A percentile compares a stretch with the other conserved stretches of the same genome.
Evolutionary conservation across 2,113 vertebrate species (phyloP).

Genomic region (Megaceryle maxima): DNA sequence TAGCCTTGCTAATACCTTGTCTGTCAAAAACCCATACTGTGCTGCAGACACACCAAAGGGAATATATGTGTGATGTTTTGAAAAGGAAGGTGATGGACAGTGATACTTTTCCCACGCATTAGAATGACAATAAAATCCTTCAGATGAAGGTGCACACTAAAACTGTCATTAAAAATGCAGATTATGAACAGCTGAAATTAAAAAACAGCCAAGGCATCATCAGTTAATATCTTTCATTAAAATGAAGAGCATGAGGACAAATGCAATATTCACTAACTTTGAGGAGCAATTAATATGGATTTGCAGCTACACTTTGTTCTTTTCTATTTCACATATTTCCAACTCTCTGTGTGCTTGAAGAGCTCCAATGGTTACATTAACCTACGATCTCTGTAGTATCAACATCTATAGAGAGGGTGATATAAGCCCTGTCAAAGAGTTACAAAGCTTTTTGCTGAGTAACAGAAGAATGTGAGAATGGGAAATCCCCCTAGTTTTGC

Average conservation of each 20-base stretch:
- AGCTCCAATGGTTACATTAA: neutral
- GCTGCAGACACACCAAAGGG: neutral
- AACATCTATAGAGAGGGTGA: neutral
- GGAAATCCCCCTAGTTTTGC: conserved; percentile 16
- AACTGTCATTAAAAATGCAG: neutral
- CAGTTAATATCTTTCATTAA: neutral
- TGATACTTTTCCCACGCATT: neutral
- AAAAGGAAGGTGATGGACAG: conserved; percentile 8
- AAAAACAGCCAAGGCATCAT: neutral
- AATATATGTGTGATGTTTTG: neutral
- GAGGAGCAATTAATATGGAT: neutral
- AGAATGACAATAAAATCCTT: conserved; percentile 3
- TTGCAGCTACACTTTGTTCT: neutral
- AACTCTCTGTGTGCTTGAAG: neutral
- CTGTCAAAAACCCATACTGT: neutral
- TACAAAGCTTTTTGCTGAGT: neutral
- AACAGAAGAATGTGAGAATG: conserved; percentile 18
- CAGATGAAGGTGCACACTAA: neutral
- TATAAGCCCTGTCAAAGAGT: neutral
- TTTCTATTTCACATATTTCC: neutral
- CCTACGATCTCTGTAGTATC: neutral
- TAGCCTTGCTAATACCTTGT: conserved; percentile 46
- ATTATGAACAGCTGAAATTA: neutral
- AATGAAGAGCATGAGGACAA: neutral
- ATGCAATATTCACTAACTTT: neutral